Evolutionary conservation across 2,888 invertebrate genomes (phyloP).

Genomic region (Unio pictorum): DNA sequence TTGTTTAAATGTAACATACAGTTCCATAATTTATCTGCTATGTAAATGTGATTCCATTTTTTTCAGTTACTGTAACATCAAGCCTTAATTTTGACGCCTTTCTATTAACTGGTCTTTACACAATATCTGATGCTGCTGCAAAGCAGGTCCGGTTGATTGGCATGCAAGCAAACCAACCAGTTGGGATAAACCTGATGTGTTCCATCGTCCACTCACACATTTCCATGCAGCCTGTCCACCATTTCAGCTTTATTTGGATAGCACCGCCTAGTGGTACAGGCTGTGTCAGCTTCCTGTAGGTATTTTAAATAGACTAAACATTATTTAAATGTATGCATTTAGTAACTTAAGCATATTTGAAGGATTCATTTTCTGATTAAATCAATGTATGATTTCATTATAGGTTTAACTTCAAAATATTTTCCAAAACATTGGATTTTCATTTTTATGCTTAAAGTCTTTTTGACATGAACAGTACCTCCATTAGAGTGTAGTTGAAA

Average conservation of each 20-base stretch:
- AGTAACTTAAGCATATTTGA: neutral
- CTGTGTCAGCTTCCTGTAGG: conserved; percentile 71
- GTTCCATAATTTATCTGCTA: no score
- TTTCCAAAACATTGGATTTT: neutral
- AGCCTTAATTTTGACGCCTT: conserved; percentile 70
- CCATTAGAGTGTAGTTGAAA: no score
- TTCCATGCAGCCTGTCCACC: conserved; percentile 57
- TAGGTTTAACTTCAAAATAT: no score
- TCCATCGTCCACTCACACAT: conserved; percentile 68
- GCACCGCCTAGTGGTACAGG: conserved; percentile 70
- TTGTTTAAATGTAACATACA: no score
- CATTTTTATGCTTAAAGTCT: no score
- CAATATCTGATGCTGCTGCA: conserved; percentile 48
- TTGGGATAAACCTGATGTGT: conserved; percentile 66
- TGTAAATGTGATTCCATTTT: conserved; percentile 1
- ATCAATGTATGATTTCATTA: no score
- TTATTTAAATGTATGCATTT: neutral
- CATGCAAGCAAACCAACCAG: conserved; percentile 27
- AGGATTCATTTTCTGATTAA: no score
- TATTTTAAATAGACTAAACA: conserved; percentile 7
- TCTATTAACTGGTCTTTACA: conserved; percentile 69
- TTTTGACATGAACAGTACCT: no score
- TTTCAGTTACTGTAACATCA: conserved; percentile 66
- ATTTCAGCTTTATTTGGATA: conserved; percentile 67
- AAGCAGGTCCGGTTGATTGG: conserved; percentile 26